A percentile compares a stretch with the other conserved stretches of the same genome.
These are phyloP conservation scores for Horisme vitalbata DNA, from an alignment of 2,888 invertebrate genomes.

Conservation along the genomic window DNA sequence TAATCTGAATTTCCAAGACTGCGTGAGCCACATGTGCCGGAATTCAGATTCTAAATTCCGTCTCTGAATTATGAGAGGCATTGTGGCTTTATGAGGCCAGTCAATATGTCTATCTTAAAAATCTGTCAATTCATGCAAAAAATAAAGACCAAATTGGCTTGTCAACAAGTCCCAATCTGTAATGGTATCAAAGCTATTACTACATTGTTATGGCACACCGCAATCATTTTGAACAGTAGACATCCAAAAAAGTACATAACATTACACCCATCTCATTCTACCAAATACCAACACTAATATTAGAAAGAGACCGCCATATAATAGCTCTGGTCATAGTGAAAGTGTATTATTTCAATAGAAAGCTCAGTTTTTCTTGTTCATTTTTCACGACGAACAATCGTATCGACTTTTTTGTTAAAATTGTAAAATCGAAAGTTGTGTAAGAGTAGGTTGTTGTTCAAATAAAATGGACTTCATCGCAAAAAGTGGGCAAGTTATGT, in stretches of 20 bases:
- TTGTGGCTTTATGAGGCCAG: no score
- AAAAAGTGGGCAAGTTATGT: no score
- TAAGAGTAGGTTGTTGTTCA: slow-evolving; percentile 2
- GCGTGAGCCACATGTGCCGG: no score
- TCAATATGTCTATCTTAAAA: no score
- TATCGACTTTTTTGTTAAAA: slow-evolving; percentile 43
- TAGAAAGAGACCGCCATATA: slow-evolving; percentile 30
- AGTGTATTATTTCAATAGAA: slow-evolving; percentile 48
- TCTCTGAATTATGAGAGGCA: no score
- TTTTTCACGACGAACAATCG: slow-evolving; percentile 43
- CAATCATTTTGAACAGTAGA: slow-evolving; percentile 1
- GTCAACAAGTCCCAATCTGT: neutral
- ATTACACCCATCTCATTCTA: neutral
- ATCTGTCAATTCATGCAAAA: neutral
- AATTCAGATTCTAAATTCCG: no score
- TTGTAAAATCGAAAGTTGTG: slow-evolving; percentile 60
- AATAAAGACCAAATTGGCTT: neutral
- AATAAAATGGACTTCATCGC: no score
- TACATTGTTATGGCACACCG: slow-evolving; percentile 10
- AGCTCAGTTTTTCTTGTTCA: slow-evolving; percentile 42
- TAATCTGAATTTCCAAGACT: no score
- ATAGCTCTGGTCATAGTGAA: slow-evolving; percentile 42
- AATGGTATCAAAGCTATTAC: slow-evolving; percentile 5
- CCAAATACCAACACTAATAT: no score
- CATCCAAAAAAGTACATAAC: slow-evolving; percentile 11